Evolutionary conservation across 2,113 vertebrate genomes (phyloP), one percentile per base, ranked within the genome.

Genomic region (Columba janthina): DNA sequence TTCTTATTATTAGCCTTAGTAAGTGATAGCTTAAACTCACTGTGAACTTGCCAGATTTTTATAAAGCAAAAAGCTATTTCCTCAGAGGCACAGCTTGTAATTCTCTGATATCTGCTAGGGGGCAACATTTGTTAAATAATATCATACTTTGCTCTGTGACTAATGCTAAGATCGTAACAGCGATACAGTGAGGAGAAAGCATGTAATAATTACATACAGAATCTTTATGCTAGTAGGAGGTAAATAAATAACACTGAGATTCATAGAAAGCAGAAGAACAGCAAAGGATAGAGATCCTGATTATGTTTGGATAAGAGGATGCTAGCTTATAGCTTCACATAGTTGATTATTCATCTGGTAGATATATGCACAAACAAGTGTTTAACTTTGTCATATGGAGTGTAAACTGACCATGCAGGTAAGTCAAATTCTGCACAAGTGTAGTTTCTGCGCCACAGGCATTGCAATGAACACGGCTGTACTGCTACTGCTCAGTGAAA

Each of bases 81-180:
- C 42, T 65, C 50, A 89, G 32, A 57, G 54, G 76, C 81, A 83
- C 24, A 50, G 15, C 84, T 91, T 97, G 94, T 88, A 96, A 89
- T 97, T 93, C 87, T 79, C 12, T 51, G 5, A 3, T 64, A 21
- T 60, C 96, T 96, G 94, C 97, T 98, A 98, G 97, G 90, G 97
- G 97, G 98, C 97, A 87, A 86, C 34, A 75, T 96, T 36, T 60
- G 82, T 88, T 97, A 85, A 97, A 36, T 50, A 95, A 97, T 95
- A 54, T 3, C 60, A 3, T 44, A 16, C 36, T 66, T n/a, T 26
- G 29, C 86, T 50, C 11, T 12, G 46, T 26, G 64, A 64, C 54
- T 70, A 46, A 56, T 15, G 40, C 62, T 24, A 10, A 67, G 51
- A 17, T 60, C 80, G 12, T 40, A 60, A 44, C 32, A 28, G 81